Conservation (phyloP, 1,140 invertebrate species). For the Doryteuthis pealeii region DNA sequence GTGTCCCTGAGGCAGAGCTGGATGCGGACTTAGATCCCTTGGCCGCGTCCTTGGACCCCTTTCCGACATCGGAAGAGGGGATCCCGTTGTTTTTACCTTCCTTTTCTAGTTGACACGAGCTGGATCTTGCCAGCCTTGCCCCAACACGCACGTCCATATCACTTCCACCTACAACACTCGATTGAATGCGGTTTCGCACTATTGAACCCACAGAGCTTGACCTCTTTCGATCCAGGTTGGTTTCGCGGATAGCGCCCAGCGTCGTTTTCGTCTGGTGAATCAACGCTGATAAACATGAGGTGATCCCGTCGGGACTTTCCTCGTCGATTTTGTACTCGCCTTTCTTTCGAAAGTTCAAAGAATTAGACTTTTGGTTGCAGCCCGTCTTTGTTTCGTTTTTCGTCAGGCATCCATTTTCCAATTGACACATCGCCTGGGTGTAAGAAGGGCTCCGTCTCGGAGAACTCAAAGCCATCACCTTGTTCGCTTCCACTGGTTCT, state of each 20-base stretch:
- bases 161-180: background rate
- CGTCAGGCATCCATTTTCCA: background rate
- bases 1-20: background rate
- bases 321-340: background rate
- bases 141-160: background rate
- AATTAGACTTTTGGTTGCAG: background rate
- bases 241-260: background rate
- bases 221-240: background rate
- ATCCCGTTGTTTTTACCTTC: background rate
- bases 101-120: background rate
- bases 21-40: background rate
- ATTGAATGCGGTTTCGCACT: background rate
- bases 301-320: background rate
- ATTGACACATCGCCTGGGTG: constrained; percentile 1
- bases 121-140: constrained; percentile 6
- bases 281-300: background rate
- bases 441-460: background rate
- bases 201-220: background rate
- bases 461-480: background rate
- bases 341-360: background rate
- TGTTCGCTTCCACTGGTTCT: background rate
- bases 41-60: background rate
- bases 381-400: background rate
- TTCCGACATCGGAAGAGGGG: background rate
- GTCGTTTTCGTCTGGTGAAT: background rate